Percentiles rank a stretch among this genome's conserved stretches.
phyloP scores from a whole-genome alignment of 2,888 invertebrate genomes.

The Sphaerophoria rueppellii region DNA sequence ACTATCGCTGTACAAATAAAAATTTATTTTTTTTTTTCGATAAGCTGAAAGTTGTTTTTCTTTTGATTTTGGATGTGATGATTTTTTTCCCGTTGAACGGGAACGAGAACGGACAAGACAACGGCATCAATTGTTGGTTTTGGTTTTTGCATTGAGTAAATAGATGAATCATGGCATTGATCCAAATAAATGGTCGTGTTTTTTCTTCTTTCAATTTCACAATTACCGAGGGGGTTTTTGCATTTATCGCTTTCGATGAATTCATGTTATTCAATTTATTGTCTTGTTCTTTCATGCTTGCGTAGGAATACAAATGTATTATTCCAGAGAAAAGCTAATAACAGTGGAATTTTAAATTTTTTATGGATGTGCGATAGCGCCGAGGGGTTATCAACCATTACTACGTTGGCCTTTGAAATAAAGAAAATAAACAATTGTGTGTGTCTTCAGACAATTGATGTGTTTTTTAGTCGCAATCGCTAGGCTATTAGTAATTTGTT shows the following conservation, averaged over 20 bases:
- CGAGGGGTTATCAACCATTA: constrained; percentile 25
- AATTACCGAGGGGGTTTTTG: not conserved
- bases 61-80: too few relatives aligned
- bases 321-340: not conserved
- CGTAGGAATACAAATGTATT: not conserved
- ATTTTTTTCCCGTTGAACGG: not conserved
- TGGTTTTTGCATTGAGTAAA: not conserved
- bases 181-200: too few relatives aligned
- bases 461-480: not conserved
- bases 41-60: constrained; percentile 2
- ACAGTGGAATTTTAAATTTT: constrained; percentile 3
- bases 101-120: not conserved
- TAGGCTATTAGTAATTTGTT: not conserved
- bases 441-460: not conserved
- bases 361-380: not conserved
- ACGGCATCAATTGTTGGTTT: not conserved
- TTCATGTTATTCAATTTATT: not conserved
- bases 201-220: constrained; percentile 1
- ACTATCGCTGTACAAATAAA: constrained; percentile 39
- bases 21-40: constrained; percentile 23
- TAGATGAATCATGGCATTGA: not conserved
- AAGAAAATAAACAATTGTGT: not conserved
- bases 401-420: constrained; percentile 14
- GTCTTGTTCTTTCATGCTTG: not conserved
- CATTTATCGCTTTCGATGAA: not conserved